phyloP scores from a whole-genome alignment of 1,140 invertebrate genomes.

The Gryllus bimaculatus region DNA sequence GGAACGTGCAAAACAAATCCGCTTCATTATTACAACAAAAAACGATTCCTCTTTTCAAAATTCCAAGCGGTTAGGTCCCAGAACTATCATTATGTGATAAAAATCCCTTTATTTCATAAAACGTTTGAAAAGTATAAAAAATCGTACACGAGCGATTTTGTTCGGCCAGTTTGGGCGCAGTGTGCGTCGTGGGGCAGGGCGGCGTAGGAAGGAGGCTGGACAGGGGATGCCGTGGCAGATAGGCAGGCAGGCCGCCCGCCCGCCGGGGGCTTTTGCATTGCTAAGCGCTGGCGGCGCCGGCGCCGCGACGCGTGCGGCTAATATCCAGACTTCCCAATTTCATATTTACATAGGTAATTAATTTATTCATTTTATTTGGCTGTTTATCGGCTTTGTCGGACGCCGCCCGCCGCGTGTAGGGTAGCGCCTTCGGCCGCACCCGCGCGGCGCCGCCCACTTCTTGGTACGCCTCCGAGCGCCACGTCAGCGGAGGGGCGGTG shows the following conservation, averaged over 20 bases:
- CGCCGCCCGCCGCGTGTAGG: background rate
- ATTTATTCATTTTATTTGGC: conserved; percentile 6
- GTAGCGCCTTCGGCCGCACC: background rate
- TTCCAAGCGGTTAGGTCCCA: too few species aligned
- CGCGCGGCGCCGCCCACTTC: too few species aligned
- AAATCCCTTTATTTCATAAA: background rate
- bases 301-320: background rate
- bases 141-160: background rate
- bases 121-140: background rate
- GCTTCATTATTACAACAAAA: too few species aligned
- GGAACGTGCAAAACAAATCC: too few species aligned
- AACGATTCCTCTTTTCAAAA: too few species aligned
- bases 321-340: background rate
- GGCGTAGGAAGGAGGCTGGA: too few species aligned
- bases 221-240: too few species aligned
- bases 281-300: background rate
- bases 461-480: too few species aligned
- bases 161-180: background rate
- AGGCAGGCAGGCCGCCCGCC: background rate
- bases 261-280: background rate
- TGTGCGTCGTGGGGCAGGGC: background rate
- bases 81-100: background rate
- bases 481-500: too few species aligned
- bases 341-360: conserved; percentile 2
- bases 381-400: background rate